A percentile compares a stretch with the other conserved stretches of the same genome.
Evolutionary conservation across 2,113 vertebrate genomes (phyloP).

Genomic region (Zootoca vivipara): DNA sequence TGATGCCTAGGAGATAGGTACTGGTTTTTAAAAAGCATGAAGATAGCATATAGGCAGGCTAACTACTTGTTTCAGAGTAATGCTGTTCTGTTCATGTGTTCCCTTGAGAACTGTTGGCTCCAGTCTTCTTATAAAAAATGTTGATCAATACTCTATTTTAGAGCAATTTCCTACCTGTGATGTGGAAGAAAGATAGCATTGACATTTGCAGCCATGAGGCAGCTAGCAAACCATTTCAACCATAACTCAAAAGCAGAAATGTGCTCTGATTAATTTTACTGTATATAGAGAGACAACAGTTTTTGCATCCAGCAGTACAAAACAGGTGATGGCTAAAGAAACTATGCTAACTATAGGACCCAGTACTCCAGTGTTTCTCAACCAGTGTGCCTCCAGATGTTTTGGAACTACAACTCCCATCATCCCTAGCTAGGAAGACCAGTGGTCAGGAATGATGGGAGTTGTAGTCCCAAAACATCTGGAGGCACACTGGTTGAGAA

Average conservation of each 20-base stretch:
- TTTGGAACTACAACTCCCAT: no score
- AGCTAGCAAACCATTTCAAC: not conserved
- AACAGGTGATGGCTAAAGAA: not conserved
- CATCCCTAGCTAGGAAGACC: no score
- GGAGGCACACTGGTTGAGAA: no score
- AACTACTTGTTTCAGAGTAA: not conserved
- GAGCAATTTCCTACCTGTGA: not conserved
- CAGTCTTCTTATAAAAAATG: not conserved
- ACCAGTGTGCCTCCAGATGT: no score
- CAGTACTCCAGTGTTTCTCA: no score
- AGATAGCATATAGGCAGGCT: not conserved
- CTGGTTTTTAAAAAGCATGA: not conserved
- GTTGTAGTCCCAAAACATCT: no score
- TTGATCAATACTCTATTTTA: not conserved
- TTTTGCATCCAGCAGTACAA: not conserved
- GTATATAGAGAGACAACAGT: not conserved
- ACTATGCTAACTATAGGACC: not conserved
- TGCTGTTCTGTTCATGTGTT: not conserved
- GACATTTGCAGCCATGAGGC: not conserved
- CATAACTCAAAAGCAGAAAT: not conserved
- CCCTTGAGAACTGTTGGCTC: not conserved
- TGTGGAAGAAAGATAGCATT: not conserved
- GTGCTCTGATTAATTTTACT: not conserved
- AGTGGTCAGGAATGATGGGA: no score
- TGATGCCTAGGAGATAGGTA: not conserved